Evolutionary conservation across 2,888 invertebrate species (phyloP), one percentile per base, ranked within the genome.

Genomic region (Crematogaster levior): DNA sequence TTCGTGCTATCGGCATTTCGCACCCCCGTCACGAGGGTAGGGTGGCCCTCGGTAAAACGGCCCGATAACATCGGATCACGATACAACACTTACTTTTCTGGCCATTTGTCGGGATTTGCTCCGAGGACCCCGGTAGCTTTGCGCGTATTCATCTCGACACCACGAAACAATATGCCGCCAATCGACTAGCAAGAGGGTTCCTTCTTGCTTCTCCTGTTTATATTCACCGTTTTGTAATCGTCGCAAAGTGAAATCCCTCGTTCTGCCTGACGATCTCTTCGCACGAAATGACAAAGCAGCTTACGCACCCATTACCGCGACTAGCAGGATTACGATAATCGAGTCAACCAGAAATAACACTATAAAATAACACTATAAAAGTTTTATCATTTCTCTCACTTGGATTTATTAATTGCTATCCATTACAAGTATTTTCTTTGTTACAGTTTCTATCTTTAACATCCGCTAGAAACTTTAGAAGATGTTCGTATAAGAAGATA

Each of bases 31-130:
- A 37, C 27, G 60, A 65, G n/a, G n/a, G 66, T 79, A 58, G 79
- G 43, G 72, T 61, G 65, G 46, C 43, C 46, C 27, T 15, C n/a
- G 6, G 84, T 51, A 37, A 79, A 83, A 80, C 83, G 58, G 81
- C 53, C 86, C 87, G 91, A 91, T 92, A 91, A 92, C 91, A 86
- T 84, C 73, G 89, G 88, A 92, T 90, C 91, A 88, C 88, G 90
- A 90, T 90, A 90, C 91, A 88, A 90, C 91, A 91, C 91, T 92
- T 91, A 92, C 91, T 93, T 93, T 93, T 92, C 91, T 90, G 86
- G 88, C 91, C 90, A 92, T 93, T 93, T 93, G 91, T 93, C 89
- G 87, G 90, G 90, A 89, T 90, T 90, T 88, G 86, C 40, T 77
- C 63, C 43, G 61, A 27, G 73, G 77, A 43, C 9, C 27, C 15